Percentiles rank a stretch among this genome's conserved stretches.
Conservation (phyloP, 2,113 vertebrate genomes). For the Zingel zingel region DNA sequence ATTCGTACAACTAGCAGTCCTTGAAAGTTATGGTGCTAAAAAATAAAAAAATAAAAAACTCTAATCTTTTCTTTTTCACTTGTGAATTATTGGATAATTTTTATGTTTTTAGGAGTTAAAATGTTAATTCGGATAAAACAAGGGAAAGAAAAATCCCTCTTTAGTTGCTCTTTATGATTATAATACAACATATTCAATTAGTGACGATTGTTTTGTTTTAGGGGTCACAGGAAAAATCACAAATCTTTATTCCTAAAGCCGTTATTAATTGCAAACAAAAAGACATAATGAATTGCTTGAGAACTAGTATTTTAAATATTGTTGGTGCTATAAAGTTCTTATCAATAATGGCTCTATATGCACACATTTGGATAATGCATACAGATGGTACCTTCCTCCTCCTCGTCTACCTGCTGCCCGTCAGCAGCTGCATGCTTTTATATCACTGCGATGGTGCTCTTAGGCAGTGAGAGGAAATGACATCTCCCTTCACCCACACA, state of each 20-base stretch:
- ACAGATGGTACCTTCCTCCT: constrained; percentile 7
- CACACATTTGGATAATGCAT: not conserved
- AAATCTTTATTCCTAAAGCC: not conserved
- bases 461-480: constrained; percentile 63
- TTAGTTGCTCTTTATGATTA: not conserved
- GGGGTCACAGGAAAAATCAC: not conserved
- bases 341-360: not conserved
- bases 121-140: not conserved
- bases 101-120: not conserved
- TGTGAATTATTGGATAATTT: too few relatives aligned
- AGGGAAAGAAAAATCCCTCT: not conserved
- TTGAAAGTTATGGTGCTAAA: too few relatives aligned
- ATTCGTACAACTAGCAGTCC: not conserved
- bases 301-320: not conserved
- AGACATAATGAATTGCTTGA: not conserved
- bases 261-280: not conserved
- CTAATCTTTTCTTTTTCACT: too few relatives aligned
- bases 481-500: constrained; percentile 68
- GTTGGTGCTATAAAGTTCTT: not conserved
- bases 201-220: not conserved
- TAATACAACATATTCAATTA: not conserved
- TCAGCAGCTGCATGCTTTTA: constrained; percentile 55
- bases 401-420: not conserved
- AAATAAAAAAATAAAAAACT: not conserved
- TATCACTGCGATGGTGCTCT: constrained; percentile 59